A percentile compares a stretch with the other conserved stretches of the same genome.
Evolutionary conservation across 2,888 invertebrate species (phyloP).

Genomic region (Exocentrus adspersus): DNA sequence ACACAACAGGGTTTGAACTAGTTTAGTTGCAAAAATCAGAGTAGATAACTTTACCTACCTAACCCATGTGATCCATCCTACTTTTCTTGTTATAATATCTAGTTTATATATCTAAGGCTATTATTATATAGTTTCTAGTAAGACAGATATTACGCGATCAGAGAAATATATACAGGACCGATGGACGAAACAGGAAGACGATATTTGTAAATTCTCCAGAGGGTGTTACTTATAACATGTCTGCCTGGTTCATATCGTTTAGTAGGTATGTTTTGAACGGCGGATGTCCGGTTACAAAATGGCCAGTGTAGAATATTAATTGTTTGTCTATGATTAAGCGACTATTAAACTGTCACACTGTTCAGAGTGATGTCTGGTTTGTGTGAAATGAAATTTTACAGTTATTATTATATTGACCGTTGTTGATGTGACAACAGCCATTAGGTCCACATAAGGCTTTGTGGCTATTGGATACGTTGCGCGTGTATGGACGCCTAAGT

Average conservation of each 20-base stretch:
- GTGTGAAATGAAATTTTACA: too few relatives aligned
- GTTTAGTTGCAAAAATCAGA: constrained; percentile 2
- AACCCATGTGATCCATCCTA: too few relatives aligned
- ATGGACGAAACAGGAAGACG: constrained; percentile 33
- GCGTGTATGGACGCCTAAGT: too few relatives aligned
- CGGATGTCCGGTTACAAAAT: constrained; percentile 42
- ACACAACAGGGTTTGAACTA: not conserved
- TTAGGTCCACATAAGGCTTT: too few relatives aligned
- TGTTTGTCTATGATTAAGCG: constrained; percentile 7
- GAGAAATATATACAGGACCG: not conserved
- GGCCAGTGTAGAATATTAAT: constrained; percentile 39
- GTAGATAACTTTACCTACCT: too few relatives aligned
- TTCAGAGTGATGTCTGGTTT: not conserved
- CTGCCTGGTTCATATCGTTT: constrained; percentile 35
- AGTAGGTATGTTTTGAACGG: constrained; percentile 39
- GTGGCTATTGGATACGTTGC: too few relatives aligned
- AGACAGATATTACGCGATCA: not conserved
- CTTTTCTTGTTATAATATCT: not conserved
- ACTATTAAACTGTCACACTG: constrained; percentile 4
- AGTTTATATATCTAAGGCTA: constrained; percentile 5
- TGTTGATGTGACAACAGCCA: too few relatives aligned
- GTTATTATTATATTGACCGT: too few relatives aligned
- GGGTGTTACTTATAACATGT: constrained; percentile 34
- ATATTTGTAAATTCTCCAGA: constrained; percentile 39
- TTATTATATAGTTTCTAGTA: not conserved